Evolutionary conservation across 2,797 vertebrate genomes (phyloP), one percentile per base, ranked within the genome.

Genomic region (Sparidentex hasta): DNA sequence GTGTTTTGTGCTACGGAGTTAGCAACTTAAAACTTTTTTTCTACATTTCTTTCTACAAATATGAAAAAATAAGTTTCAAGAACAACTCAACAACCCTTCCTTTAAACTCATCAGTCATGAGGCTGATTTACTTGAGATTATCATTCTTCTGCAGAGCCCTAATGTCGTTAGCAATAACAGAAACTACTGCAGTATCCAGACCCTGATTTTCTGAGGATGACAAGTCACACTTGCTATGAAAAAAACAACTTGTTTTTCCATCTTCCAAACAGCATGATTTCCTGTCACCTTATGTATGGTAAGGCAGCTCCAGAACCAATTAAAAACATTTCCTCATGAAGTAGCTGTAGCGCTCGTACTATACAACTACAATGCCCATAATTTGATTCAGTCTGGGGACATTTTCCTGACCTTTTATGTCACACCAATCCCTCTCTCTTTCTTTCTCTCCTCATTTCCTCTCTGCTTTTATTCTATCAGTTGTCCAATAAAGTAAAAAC

Each of bases 401-500:
- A 41, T 38, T 59, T 58, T 50, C 1, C 13, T 23, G 61, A 64
- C 50, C 61, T 74, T 52, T 71, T 23, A 12, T 21, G 11, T 66
- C 12, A 11, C 2, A 7, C 5, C 21, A 18, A 1, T 29, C 51
- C 6, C 33, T 20, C 8, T 38, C 18, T 57, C 43, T 27, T 9
- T 25, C 7, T 38, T 6, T 20, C 44, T 43, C 11, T 2, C 11
- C 23, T 46, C 21, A 16, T 23, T 43, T 56, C 21, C 23, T 63
- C 50, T 23, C 18, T 33, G 7, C 18, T 4, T 50, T 69, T 17
- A 63, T 50, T 13, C 23, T 5, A 16, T 41, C 25, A 46, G 4
- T 54, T 47, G n/a, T 54, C 23, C 38, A 33, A 63, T 55, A 17
- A 63, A 63, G 38, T 14, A 54, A 55, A 52, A 29, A 63, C n/a